Base-by-base conservation (phyloP, 2,797 vertebrate genomes). In the Epinephelus awoara region DNA sequence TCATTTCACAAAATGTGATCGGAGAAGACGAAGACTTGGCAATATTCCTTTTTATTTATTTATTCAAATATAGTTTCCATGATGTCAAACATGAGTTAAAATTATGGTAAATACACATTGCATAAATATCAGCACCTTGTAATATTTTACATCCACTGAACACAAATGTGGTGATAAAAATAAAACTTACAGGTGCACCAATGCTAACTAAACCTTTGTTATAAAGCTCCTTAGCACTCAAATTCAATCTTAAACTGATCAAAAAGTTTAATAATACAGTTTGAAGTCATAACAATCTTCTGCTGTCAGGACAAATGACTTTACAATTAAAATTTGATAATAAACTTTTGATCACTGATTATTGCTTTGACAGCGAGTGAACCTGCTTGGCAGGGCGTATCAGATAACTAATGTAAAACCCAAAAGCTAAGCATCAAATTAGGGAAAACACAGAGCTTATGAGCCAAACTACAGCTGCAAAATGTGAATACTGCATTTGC, bases 91-190 rank as follows among this genome's bases (percentile, higher is more conserved):
- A 70, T 11, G 18, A 54, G 27, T 46, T 27, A 11, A 67, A 67
- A 27, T 10, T 2, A 46, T 47, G 38, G 6, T 51, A 21, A 82
- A 81, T 25, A 55, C 40, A 71, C 6, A 73, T 27, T 12, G 12
- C 21, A 75, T 70, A 65, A 79, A 83, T 57, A 77, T 72, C 15
- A 85, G 73, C 77, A 73, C 50, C 82, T 21, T 72, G 12, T 19
- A 38, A 56, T 57, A 72, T 68, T 64, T 68, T 47, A 76, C 63
- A 77, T 70, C 18, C 11, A 44, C 6, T 10, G 15, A 63, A 57
- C 25, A 62, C 2, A 18, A n/a, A 3, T 17, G 18, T 51, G 47
- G 34, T 14, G 11, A 40, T 46, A 59, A 55, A 25, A 57, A 76
- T n/a, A 47, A 14, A 51, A 38, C 5, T 23, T 54, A 62, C 3